A percentile compares a stretch with the other conserved stretches of the same genome.
phyloP scores from a whole-genome alignment of 2,888 invertebrate species.

The Erpobdella octoculata region DNA sequence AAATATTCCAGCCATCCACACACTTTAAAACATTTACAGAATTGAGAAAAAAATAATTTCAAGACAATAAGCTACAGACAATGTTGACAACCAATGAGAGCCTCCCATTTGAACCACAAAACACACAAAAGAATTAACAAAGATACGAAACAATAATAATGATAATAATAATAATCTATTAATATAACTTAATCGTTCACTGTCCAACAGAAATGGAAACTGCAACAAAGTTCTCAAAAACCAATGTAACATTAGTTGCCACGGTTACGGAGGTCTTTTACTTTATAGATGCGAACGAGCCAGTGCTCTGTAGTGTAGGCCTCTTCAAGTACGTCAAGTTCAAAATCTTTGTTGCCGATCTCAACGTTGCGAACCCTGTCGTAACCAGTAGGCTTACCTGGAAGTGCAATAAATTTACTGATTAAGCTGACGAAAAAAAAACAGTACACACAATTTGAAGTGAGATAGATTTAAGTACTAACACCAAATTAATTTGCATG shows the following conservation, averaged over 20 bases:
- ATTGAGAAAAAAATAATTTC: no score
- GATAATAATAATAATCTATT: not conserved
- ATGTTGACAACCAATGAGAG: not conserved
- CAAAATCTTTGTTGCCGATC: slow-evolving; percentile 96
- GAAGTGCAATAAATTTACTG: no score
- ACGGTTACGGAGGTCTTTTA: slow-evolving; percentile 79
- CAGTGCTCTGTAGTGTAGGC: slow-evolving; percentile 98
- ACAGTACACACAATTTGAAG: no score
- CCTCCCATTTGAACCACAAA: not conserved
- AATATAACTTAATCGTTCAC: not conserved
- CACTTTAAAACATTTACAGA: no score
- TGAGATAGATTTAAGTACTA: no score
- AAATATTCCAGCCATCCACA: no score
- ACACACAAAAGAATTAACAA: not conserved
- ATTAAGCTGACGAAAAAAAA: no score
- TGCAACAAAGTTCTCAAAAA: not conserved
- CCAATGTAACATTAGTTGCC: slow-evolving; percentile 40
- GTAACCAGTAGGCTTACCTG: slow-evolving; percentile 85
- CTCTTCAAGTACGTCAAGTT: slow-evolving; percentile 93
- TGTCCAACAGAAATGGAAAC: not conserved
- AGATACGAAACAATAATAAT: no score
- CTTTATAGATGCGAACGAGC: slow-evolving; percentile 95
- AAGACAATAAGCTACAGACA: no score
- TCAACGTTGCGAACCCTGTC: slow-evolving; percentile 93
- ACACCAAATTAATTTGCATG: no score